Percentiles rank a stretch among this genome's conserved stretches.
Conservation (phyloP, 2,113 vertebrate genomes). For the Phrynosoma blainvillii region DNA sequence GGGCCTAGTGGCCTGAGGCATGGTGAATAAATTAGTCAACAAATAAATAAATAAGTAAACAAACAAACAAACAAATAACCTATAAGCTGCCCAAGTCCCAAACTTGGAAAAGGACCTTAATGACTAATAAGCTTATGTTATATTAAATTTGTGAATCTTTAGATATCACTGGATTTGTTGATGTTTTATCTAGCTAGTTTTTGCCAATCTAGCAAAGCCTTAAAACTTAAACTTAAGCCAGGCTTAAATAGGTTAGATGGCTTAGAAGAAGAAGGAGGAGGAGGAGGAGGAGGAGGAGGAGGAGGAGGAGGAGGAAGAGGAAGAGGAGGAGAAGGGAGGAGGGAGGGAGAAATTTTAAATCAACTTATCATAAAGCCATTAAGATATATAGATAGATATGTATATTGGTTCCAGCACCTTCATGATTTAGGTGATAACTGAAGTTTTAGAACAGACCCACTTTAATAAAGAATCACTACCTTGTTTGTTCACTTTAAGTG, state of each 20-base stretch:
- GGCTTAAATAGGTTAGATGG: constrained; percentile 20
- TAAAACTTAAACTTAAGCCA: background rate
- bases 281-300: no score
- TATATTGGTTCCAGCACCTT: constrained; percentile 6
- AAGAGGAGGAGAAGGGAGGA: background rate
- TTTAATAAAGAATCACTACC: constrained; percentile 1
- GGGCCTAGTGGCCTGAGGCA: background rate
- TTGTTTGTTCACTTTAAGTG: constrained; percentile 1
- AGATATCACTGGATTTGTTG: background rate
- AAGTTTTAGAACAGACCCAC: constrained; percentile 5
- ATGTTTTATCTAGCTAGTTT: background rate
- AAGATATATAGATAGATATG: background rate
- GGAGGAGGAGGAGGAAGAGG: no score
- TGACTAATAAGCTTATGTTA: background rate
- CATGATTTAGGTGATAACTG: constrained; percentile 10
- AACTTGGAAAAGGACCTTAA: background rate
- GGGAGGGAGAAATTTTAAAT: constrained; percentile 7
- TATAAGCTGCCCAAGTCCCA: no score
- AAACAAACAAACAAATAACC: no score
- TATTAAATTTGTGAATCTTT: background rate
- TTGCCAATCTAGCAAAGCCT: background rate
- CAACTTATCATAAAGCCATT: background rate
- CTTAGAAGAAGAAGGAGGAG: background rate
- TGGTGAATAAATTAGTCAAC: no score
- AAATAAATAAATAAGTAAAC: no score